These are phyloP conservation scores for Oedothorax gibbosus DNA, from an alignment of 1,140 invertebrate species.

Conservation along the genomic window DNA sequence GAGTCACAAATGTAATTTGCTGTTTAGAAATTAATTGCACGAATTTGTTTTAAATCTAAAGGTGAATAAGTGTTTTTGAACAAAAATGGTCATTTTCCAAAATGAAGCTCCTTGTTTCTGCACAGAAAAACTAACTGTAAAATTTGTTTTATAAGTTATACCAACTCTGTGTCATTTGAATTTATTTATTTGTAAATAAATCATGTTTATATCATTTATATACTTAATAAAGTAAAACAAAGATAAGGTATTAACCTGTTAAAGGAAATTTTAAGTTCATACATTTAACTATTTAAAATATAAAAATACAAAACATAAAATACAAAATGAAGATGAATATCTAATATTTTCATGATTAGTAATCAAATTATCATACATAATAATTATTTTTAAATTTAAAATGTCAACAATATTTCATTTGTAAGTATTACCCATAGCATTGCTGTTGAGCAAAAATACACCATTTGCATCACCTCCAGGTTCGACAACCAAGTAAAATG, in stretches of 20 bases:
- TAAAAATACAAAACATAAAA: neutral
- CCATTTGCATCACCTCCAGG: constrained; percentile 75
- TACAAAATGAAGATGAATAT: neutral
- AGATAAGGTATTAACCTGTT: neutral
- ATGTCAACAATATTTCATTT: neutral
- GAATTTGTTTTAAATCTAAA: too few relatives aligned
- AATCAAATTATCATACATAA: neutral
- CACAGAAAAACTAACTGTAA: too few relatives aligned
- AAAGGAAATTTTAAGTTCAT: neutral
- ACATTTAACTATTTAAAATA: neutral
- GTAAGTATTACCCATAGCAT: constrained; percentile 80
- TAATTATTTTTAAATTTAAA: neutral
- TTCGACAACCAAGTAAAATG: constrained; percentile 82
- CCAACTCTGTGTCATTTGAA: too few relatives aligned
- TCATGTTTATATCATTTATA: too few relatives aligned
- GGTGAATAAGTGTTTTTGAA: too few relatives aligned
- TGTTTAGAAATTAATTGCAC: too few relatives aligned
- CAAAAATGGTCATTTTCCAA: too few relatives aligned
- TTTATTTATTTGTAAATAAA: too few relatives aligned
- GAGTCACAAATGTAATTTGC: too few relatives aligned
- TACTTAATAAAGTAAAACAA: neutral
- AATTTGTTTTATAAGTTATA: too few relatives aligned
- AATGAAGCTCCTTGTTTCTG: too few relatives aligned
- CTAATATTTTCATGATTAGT: neutral
- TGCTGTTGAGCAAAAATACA: constrained; percentile 82